Evolutionary conservation across 2,888 invertebrate genomes (phyloP).

Genomic region (Heliconius erato): DNA sequence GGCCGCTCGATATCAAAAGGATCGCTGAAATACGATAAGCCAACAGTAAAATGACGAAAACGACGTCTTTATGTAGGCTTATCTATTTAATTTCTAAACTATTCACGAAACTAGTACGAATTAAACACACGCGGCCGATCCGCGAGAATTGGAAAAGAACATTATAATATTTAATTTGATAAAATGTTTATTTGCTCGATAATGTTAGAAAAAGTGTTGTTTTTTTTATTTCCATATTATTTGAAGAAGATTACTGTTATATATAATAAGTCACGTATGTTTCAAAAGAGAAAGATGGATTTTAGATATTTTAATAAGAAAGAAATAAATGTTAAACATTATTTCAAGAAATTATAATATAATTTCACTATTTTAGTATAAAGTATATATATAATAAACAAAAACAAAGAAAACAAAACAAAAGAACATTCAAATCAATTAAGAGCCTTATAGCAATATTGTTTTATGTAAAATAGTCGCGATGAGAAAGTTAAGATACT

Average conservation of each 20-base stretch:
- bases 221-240: neutral
- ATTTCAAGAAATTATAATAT: too few relatives aligned
- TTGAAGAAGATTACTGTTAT: neutral
- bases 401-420: neutral
- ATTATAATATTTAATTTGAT: conserved; percentile 33
- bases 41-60: neutral
- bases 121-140: neutral
- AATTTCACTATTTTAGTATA: too few relatives aligned
- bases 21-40: neutral
- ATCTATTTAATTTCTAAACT: conserved; percentile 25
- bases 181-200: conserved; percentile 1
- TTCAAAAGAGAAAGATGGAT: neutral
- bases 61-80: conserved; percentile 12
- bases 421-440: neutral
- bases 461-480: conserved; percentile 5
- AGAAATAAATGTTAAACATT: neutral
- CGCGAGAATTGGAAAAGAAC: neutral
- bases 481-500: conserved; percentile 12
- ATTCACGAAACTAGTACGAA: conserved; percentile 13
- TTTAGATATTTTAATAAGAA: neutral
- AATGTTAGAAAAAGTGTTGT: neutral
- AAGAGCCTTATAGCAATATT: neutral
- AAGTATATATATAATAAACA: neutral
- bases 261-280: neutral
- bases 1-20: conserved; percentile 20